These are phyloP conservation scores for Pterocles gutturalis DNA, from an alignment of 2,113 vertebrate species.

Conservation along the genomic window DNA sequence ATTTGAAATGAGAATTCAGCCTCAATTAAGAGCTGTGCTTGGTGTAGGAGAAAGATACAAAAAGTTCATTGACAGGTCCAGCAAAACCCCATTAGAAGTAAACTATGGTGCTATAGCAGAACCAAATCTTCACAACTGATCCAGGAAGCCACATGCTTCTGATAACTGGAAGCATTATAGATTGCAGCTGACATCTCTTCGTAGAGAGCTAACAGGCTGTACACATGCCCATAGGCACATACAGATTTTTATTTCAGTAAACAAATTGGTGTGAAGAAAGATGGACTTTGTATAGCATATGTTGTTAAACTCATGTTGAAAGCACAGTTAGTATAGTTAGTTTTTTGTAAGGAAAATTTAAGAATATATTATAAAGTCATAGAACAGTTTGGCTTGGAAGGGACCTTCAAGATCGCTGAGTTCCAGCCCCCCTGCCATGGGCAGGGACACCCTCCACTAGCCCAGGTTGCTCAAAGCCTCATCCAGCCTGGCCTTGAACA, in stretches of 20 bases:
- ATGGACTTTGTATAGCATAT: background rate
- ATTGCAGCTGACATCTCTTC: background rate
- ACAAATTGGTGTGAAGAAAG: background rate
- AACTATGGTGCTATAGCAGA: background rate
- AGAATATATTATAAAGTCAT: background rate
- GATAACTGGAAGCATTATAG: background rate
- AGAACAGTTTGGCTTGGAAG: too few species aligned
- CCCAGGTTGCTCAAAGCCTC: too few species aligned
- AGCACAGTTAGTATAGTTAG: rapidly evolving
- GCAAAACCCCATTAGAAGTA: background rate
- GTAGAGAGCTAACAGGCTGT: background rate
- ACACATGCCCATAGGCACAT: background rate
- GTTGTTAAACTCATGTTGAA: background rate
- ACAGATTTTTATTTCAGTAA: background rate
- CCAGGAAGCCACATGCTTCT: background rate
- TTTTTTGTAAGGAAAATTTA: background rate
- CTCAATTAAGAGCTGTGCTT: background rate
- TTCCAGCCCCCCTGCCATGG: too few species aligned
- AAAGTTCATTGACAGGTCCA: background rate
- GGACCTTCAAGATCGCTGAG: too few species aligned
- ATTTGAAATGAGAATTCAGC: background rate
- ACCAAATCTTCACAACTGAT: background rate
- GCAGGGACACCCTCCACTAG: too few species aligned
- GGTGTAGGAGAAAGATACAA: background rate
- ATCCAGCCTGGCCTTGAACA: too few species aligned